A percentile compares a stretch with the other conserved stretches of the same genome.
phyloP scores from a whole-genome alignment of 2,113 vertebrate species.

The Crocuta crocuta region DNA sequence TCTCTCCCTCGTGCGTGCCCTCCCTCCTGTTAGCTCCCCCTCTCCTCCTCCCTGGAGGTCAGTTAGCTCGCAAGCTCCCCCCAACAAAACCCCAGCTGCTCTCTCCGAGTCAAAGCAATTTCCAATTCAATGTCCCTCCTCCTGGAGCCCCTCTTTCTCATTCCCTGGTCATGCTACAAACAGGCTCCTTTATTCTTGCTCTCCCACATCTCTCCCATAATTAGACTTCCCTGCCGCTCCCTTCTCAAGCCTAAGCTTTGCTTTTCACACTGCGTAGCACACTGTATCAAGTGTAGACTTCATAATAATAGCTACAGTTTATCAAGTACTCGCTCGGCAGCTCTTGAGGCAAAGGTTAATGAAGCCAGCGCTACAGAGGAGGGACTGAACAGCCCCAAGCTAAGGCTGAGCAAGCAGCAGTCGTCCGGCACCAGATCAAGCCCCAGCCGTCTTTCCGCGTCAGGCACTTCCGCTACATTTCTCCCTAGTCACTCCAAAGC shows the following conservation, averaged over 20 bases:
- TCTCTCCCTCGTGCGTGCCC: too few species aligned
- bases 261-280: background rate
- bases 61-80: background rate
- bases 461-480: background rate
- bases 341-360: background rate
- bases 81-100: background rate
- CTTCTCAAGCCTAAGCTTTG: background rate
- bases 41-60: background rate
- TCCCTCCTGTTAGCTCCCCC: background rate
- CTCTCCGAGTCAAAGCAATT: background rate
- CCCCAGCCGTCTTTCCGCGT: background rate
- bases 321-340: background rate
- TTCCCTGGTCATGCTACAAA: background rate
- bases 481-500: background rate
- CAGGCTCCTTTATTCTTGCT: background rate
- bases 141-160: background rate
- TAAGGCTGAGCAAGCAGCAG: background rate
- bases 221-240: background rate
- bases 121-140: background rate
- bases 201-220: background rate
- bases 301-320: background rate
- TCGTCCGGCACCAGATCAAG: background rate
- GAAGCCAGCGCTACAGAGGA: background rate
- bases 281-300: background rate
- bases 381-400: background rate